Evolutionary conservation across 2,113 vertebrate genomes (phyloP).

Genomic region (Equus przewalskii): DNA sequence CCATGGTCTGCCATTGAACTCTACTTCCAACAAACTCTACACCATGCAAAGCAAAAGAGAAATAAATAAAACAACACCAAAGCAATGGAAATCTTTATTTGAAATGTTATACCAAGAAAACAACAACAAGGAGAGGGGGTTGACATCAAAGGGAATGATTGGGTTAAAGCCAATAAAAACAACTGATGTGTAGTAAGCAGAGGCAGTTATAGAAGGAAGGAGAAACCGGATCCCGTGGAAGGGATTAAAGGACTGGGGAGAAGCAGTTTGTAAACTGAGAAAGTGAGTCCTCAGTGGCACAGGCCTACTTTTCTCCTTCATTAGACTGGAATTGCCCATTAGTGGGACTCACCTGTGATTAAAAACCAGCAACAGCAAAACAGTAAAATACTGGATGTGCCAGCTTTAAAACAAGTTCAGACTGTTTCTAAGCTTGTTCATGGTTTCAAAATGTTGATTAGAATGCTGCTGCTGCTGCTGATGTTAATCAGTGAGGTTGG

Average conservation of each 20-base stretch:
- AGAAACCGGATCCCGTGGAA: neutral
- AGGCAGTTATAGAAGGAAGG: neutral
- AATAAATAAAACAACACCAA: constrained; percentile 71
- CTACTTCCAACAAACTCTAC: constrained; percentile 7
- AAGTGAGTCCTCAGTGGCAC: neutral
- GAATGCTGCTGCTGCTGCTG: neutral
- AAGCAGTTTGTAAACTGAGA: neutral
- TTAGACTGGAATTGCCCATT: constrained; percentile 38
- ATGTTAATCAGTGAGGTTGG: neutral
- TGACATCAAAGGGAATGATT: constrained; percentile 68
- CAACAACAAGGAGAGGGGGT: constrained; percentile 43
- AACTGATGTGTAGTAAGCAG: constrained; percentile 57
- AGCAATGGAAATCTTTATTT: constrained; percentile 53
- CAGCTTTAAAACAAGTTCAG: neutral
- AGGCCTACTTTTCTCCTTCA: constrained; percentile 29
- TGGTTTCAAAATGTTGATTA: neutral
- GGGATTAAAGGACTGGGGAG: neutral
- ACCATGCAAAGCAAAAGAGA: constrained; percentile 70
- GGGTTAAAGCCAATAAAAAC: constrained; percentile 66
- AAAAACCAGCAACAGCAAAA: constrained; percentile 13
- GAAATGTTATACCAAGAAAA: constrained; percentile 74
- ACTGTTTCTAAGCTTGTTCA: neutral
- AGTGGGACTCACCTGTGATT: constrained; percentile 56
- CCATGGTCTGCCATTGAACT: constrained; percentile 31
- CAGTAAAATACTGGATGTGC: neutral